Conservation (phyloP, 2,888 invertebrate species). For the Clusia tigrina region DNA sequence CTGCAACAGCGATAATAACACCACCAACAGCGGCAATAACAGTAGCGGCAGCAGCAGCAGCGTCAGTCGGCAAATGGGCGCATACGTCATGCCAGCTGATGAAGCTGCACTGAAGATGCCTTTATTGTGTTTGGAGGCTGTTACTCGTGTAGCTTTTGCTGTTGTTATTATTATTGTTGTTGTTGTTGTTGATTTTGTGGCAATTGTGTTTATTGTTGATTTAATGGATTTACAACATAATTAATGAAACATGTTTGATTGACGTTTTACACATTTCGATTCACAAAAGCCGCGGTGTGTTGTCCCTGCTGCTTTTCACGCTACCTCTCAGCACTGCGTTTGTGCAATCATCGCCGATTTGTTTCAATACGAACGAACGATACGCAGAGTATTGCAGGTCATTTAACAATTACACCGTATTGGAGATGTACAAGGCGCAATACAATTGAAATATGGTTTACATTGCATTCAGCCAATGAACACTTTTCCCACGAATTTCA, state of each 20-base stretch:
- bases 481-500: too few relatives aligned
- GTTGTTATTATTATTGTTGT: constrained; percentile 2
- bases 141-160: background rate
- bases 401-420: too few relatives aligned
- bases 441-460: too few relatives aligned
- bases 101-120: background rate
- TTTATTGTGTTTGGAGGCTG: too few relatives aligned
- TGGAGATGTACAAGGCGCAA: too few relatives aligned
- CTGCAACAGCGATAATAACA: background rate
- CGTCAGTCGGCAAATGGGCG: background rate
- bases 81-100: background rate
- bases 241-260: constrained; percentile 1
- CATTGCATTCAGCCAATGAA: too few relatives aligned
- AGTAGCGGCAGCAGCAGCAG: background rate
- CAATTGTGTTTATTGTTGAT: background rate
- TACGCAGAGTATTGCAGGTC: too few relatives aligned
- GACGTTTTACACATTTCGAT: constrained; percentile 5
- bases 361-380: too few relatives aligned
- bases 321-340: too few relatives aligned
- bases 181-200: constrained; percentile 6
- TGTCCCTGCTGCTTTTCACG: too few relatives aligned
- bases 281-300: too few relatives aligned
- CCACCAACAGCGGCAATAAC: background rate
- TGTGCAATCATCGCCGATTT: too few relatives aligned
- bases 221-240: background rate